Conservation (phyloP, 2,113 vertebrate species). For the Bettongia penicillata region DNA sequence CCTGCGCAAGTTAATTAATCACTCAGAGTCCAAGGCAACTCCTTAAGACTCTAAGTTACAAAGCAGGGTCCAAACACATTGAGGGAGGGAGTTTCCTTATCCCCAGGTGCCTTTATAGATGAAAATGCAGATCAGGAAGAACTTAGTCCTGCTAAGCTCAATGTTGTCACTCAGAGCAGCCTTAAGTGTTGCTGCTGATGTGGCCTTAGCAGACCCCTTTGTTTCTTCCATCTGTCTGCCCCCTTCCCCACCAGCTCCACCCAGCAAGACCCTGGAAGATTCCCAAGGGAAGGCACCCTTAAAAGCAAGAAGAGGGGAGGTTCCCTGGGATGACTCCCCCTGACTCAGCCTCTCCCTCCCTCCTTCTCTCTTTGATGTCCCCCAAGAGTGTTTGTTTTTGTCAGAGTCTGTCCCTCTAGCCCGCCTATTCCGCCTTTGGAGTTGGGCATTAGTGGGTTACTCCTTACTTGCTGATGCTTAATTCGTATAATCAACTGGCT, state of each 20-base stretch:
- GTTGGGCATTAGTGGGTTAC: slow-evolving; percentile 13
- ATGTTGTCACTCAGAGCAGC: background rate
- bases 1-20: background rate
- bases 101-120: background rate
- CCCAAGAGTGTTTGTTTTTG: background rate
- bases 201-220: background rate
- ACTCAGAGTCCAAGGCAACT: background rate
- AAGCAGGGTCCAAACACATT: background rate
- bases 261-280: background rate
- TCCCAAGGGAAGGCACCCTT: background rate
- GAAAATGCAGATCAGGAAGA: background rate
- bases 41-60: background rate
- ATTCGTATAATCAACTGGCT: slow-evolving; percentile 21
- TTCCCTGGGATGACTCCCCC: background rate
- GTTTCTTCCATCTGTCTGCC: background rate
- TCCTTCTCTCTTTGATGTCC: slow-evolving; percentile 32
- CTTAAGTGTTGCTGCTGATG: background rate
- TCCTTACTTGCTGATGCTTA: background rate
- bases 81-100: background rate
- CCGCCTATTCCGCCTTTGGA: slow-evolving; percentile 6
- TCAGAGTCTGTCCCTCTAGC: background rate
- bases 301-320: background rate
- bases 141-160: background rate
- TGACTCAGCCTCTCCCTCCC: slow-evolving; percentile 17
- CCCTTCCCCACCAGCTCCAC: background rate